phyloP scores from a whole-genome alignment of 2,113 vertebrate genomes.

The Notothenia coriiceps region DNA sequence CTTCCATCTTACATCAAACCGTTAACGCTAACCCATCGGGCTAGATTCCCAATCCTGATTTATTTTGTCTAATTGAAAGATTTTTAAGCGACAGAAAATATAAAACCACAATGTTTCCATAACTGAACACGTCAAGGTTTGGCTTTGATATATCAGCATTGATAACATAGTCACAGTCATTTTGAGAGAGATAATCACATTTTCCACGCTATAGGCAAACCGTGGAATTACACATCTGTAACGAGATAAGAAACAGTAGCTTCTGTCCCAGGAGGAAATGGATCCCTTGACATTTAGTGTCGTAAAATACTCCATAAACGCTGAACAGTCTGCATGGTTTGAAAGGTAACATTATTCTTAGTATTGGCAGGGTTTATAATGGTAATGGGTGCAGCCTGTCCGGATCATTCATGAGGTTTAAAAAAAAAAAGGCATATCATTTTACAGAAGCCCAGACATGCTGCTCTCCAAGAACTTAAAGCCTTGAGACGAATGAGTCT shows the following conservation, averaged over 20 bases:
- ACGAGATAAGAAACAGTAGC: background rate
- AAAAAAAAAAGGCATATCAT: conserved; percentile 64
- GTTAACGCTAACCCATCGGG: no score
- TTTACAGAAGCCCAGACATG: conserved; percentile 59
- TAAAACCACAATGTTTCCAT: background rate
- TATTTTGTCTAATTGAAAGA: background rate
- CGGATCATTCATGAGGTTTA: conserved; percentile 40
- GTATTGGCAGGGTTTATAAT: conserved; percentile 38
- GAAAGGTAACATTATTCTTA: conserved; percentile 28
- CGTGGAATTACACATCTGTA: background rate
- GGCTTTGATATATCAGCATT: background rate
- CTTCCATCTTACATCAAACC: no score
- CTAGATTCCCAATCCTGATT: no score
- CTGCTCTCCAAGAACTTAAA: conserved; percentile 46
- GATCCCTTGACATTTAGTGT: background rate
- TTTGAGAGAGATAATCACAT: background rate
- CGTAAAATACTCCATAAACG: background rate
- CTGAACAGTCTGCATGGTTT: conserved; percentile 15
- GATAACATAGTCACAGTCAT: background rate
- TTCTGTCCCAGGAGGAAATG: background rate
- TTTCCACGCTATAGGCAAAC: background rate
- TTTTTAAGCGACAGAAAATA: background rate
- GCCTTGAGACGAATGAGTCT: conserved; percentile 60
- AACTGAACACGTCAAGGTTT: background rate
- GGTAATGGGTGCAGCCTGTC: conserved; percentile 37